Base-by-base conservation (phyloP, 2,888 invertebrate species). In the Pammene fasciana region DNA sequence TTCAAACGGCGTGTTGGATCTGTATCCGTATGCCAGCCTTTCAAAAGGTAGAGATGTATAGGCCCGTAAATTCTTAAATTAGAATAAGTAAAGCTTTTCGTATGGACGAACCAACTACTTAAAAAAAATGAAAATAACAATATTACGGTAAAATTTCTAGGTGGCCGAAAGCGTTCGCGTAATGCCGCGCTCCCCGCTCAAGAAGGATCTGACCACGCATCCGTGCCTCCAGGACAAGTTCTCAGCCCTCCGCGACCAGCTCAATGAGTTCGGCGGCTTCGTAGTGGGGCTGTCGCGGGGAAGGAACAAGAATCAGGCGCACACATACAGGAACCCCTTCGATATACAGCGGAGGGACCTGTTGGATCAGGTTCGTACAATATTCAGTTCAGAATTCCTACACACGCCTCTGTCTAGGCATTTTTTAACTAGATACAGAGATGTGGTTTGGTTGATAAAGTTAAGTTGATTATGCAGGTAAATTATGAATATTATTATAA, bases 241-340 rank as follows among this genome's bases (percentile, higher is more conserved):
- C 82, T 94, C 95, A 5, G 95, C 96, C 50, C 92, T 98, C 45
- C 94, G 97, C 74, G 97, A 97, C 76, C 98, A 98, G 86, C 90
- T 98, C 61, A 95, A 96, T 75, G 98, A 98, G 75, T 97, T 97
- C 79, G 96, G 96, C 11, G 97, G 96, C 4, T 96, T 97, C 78
- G 96, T 96, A 1, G 96, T 97, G 5, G 96, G 96, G 3, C 93
- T 96, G 61, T 95, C 93, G 5, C 82, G 93, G 0, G 89, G 89
- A 14, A 76, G 93, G 60, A 92, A 94, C 65, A 92, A 94, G 80
- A 89, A 94, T 16, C 90, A 90, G 71, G 84, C 92, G 5, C 93
- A 93, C 74, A 95, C 96, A 48, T 98, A 97, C 84, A 94, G 98
- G 76, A 99, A 99, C 91, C 98, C 99, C 0, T 99, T 98, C 82